Evolutionary conservation across 2,797 vertebrate genomes (phyloP).

Genomic region (Gadopsis marmoratus): DNA sequence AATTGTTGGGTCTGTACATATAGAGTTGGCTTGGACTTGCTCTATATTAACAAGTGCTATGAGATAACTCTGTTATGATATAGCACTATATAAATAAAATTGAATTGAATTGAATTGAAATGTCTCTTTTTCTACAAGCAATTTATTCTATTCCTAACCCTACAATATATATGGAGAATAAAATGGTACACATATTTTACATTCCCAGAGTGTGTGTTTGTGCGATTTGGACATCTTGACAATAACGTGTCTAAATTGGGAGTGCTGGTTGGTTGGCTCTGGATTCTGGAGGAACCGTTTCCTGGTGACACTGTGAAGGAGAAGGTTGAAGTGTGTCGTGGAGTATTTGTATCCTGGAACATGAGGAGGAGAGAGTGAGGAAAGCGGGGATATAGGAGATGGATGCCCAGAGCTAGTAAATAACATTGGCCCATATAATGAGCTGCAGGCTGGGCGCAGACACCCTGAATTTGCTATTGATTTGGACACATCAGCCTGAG

Average conservation of each 20-base stretch:
- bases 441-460: constrained; percentile 46
- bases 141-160: constrained; percentile 22
- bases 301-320: constrained; percentile 68
- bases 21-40: too few species aligned
- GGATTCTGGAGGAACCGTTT: constrained; percentile 45
- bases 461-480: constrained; percentile 70
- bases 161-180: background rate
- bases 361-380: constrained; percentile 26
- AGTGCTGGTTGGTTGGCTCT: constrained; percentile 17
- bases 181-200: constrained; percentile 19
- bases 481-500: constrained; percentile 44
- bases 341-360: constrained; percentile 59
- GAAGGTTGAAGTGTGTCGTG: constrained; percentile 56
- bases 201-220: background rate
- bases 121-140: constrained; percentile 2
- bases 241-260: constrained; percentile 35
- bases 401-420: constrained; percentile 61
- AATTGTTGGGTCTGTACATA: too few species aligned
- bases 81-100: too few species aligned
- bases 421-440: constrained; percentile 62
- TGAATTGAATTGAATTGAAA: constrained; percentile 10
- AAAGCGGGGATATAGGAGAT: background rate
- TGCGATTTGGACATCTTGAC: constrained; percentile 40
- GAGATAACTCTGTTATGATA: too few species aligned
- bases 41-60: too few species aligned